A percentile compares a stretch with the other conserved stretches of the same genome.
These are phyloP conservation scores for Crotophaga sulcirostris DNA, from an alignment of 2,113 vertebrate genomes.

Conservation along the genomic window DNA sequence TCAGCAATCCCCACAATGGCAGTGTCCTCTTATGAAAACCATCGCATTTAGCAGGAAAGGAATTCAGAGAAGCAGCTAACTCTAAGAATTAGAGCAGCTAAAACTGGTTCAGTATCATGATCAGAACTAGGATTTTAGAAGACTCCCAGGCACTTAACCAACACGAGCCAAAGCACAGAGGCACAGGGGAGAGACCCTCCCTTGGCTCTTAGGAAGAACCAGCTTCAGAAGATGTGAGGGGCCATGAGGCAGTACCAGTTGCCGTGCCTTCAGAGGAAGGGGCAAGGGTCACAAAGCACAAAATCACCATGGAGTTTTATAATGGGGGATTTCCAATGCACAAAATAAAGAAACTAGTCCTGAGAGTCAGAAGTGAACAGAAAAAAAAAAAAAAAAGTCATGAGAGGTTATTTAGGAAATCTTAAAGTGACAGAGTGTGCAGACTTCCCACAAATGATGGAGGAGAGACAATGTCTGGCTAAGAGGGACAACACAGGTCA, in stretches of 20 bases:
- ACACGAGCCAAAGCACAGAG: not conserved
- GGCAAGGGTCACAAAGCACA: not conserved
- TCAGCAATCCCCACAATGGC: not conserved
- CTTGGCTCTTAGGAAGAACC: not conserved
- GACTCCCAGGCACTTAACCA: not conserved
- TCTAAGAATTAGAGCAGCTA: not conserved
- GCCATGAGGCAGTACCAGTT: not conserved
- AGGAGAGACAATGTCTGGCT: not conserved
- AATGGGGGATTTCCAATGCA: not conserved
- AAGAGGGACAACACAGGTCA: not conserved
- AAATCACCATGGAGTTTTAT: not conserved
- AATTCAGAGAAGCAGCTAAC: not conserved
- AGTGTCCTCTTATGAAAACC: not conserved
- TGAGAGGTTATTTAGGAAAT: slow-evolving; percentile 24
- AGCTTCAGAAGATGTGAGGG: not conserved
- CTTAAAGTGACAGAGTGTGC: not conserved
- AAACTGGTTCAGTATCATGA: not conserved
- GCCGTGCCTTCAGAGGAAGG: not conserved
- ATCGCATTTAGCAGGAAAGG: not conserved
- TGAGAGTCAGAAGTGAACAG: slow-evolving; percentile 12
- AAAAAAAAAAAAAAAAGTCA: not conserved
- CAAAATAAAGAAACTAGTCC: slow-evolving; percentile 37
- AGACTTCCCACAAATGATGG: not conserved
- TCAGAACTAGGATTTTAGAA: not conserved
- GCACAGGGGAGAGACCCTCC: not conserved